Conservation (phyloP, 2,888 invertebrate species). For the Diadromus collaris region DNA sequence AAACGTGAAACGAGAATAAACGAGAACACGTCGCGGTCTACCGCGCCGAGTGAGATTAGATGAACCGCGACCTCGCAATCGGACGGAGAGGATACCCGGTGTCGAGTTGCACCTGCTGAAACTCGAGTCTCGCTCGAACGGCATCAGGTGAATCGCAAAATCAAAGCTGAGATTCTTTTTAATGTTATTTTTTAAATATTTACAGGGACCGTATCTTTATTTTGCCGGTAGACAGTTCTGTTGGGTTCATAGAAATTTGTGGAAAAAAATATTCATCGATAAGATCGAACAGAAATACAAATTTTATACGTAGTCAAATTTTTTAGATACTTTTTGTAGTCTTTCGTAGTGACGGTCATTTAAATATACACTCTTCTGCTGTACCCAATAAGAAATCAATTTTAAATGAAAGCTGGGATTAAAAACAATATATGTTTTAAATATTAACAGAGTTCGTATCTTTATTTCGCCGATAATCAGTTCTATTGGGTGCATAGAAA, state of each 20-base stretch:
- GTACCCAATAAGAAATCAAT: too few species aligned
- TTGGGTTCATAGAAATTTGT: too few species aligned
- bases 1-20: slow-evolving; percentile 11
- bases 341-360: too few species aligned
- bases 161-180: background rate
- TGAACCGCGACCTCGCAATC: slow-evolving; percentile 32
- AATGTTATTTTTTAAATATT: background rate
- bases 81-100: slow-evolving; percentile 7
- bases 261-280: background rate
- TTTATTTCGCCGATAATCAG: background rate
- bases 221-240: background rate
- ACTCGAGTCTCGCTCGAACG: slow-evolving; percentile 1
- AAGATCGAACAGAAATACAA: background rate
- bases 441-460: background rate
- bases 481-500: too few species aligned
- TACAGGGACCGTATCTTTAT: background rate
- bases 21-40: slow-evolving; percentile 33
- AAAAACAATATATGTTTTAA: background rate
- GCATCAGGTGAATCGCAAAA: slow-evolving; percentile 13
- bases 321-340: too few species aligned
- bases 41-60: slow-evolving; percentile 44
- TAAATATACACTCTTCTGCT: too few species aligned
- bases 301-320: too few species aligned
- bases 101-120: slow-evolving; percentile 38
- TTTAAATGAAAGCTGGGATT: too few species aligned